These are phyloP conservation scores for Iguana delicatissima DNA, from an alignment of 2,797 vertebrate species.

Conservation along the genomic window DNA sequence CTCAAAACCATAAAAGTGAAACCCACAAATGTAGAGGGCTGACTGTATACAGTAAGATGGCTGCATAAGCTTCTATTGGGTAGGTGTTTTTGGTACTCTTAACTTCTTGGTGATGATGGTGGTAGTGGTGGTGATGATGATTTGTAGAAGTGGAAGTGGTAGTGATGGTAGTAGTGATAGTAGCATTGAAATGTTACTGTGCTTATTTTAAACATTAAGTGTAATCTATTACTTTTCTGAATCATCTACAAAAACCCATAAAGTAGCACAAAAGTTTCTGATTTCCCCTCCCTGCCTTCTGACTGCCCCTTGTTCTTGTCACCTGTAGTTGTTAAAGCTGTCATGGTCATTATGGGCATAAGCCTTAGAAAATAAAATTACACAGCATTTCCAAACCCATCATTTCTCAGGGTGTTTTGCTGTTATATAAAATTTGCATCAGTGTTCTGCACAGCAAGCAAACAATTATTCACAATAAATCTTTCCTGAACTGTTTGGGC, in stretches of 20 bases:
- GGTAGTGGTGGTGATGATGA: neutral
- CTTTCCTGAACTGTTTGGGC: constrained; percentile 66
- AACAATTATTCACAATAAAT: constrained; percentile 80
- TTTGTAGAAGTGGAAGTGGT: neutral
- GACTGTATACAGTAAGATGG: neutral
- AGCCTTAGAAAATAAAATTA: constrained; percentile 47
- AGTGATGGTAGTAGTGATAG: neutral
- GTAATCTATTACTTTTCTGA: constrained; percentile 3
- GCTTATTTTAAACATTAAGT: constrained; percentile 4
- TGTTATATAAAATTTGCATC: constrained; percentile 72
- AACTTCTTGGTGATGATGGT: neutral
- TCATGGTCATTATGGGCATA: constrained; percentile 33
- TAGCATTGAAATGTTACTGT: neutral
- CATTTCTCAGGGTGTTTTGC: constrained; percentile 55
- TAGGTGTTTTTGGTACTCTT: neutral
- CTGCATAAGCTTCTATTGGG: neutral
- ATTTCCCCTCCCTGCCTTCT: neutral
- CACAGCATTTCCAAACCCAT: constrained; percentile 49
- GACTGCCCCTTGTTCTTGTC: neutral
- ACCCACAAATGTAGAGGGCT: too few species aligned
- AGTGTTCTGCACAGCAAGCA: constrained; percentile 68
- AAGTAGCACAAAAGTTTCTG: neutral
- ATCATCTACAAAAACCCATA: neutral
- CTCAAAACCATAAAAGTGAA: too few species aligned
- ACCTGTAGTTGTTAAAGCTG: constrained; percentile 28